These are phyloP conservation scores for Nycticorax nycticorax DNA, from an alignment of 2,113 vertebrate species.

Conservation along the genomic window DNA sequence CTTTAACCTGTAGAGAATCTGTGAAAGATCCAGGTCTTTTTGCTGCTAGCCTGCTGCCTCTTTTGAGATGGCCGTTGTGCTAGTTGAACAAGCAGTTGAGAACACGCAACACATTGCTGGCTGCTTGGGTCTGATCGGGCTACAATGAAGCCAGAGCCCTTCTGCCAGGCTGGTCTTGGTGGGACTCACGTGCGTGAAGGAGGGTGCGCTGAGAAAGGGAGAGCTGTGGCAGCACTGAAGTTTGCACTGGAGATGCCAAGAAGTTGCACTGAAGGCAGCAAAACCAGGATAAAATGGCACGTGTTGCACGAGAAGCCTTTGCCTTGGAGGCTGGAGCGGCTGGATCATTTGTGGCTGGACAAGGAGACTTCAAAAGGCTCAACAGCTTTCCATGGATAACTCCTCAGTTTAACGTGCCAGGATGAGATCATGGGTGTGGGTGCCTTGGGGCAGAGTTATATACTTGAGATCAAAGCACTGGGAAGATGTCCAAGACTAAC, in stretches of 20 bases:
- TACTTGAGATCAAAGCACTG: background rate
- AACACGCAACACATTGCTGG: fast-evolving
- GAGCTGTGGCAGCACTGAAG: background rate
- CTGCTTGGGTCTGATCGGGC: background rate
- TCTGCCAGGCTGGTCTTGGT: background rate
- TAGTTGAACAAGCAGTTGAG: background rate
- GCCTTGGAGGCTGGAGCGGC: background rate
- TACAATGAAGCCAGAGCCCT: background rate
- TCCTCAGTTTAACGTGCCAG: background rate
- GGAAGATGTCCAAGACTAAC: background rate
- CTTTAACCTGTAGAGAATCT: background rate
- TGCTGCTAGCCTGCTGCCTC: background rate
- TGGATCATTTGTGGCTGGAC: background rate
- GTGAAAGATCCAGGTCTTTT: background rate
- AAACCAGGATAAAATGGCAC: background rate
- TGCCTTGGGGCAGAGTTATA: background rate
- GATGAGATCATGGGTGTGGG: background rate
- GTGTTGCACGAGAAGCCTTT: background rate
- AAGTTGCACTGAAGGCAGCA: background rate
- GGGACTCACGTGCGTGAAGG: fast-evolving
- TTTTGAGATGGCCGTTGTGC: background rate
- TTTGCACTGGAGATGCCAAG: background rate
- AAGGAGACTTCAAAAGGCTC: background rate
- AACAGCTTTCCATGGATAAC: background rate
- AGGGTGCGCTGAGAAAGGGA: background rate